Percentiles rank a stretch among this genome's conserved stretches.
Conservation (phyloP, 1,140 invertebrate genomes). For the Acromyrmex heyeri region DNA sequence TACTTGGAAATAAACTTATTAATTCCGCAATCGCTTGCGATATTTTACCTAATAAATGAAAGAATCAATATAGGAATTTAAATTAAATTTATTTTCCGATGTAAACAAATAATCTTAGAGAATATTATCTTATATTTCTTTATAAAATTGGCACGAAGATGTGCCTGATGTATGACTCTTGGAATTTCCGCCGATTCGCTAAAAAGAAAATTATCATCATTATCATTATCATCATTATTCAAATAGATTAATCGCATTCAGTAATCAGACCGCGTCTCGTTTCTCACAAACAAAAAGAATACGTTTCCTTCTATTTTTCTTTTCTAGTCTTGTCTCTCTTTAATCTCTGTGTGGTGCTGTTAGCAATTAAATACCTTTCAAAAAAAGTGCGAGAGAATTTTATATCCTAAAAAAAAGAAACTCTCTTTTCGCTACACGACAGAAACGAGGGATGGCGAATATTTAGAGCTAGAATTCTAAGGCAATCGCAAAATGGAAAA, state of each 20-base stretch:
- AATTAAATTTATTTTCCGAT: constrained; percentile 4
- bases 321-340: constrained; percentile 73
- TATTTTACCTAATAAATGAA: neutral
- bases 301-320: constrained; percentile 69
- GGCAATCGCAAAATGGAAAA: neutral
- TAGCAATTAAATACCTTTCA: constrained; percentile 63
- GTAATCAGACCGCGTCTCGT: constrained; percentile 47
- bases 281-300: constrained; percentile 45
- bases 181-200: constrained; percentile 14
- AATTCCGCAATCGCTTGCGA: constrained; percentile 15
- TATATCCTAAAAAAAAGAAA: constrained; percentile 50
- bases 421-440: constrained; percentile 44
- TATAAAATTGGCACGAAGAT: constrained; percentile 19
- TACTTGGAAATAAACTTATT: constrained; percentile 37
- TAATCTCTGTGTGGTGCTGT: constrained; percentile 72
- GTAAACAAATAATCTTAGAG: neutral
- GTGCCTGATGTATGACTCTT: constrained; percentile 36
- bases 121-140: constrained; percentile 9
- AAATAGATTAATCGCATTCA: constrained; percentile 38
- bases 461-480: constrained; percentile 49
- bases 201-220: constrained; percentile 14
- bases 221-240: constrained; percentile 21
- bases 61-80: neutral
- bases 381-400: constrained; percentile 61
- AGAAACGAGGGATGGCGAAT: constrained; percentile 41